A percentile compares a stretch with the other conserved stretches of the same genome.
Conservation (phyloP, 35 echinoderm and acorn worm genomes). For the Strongylocentrotus purpuratus region DNA sequence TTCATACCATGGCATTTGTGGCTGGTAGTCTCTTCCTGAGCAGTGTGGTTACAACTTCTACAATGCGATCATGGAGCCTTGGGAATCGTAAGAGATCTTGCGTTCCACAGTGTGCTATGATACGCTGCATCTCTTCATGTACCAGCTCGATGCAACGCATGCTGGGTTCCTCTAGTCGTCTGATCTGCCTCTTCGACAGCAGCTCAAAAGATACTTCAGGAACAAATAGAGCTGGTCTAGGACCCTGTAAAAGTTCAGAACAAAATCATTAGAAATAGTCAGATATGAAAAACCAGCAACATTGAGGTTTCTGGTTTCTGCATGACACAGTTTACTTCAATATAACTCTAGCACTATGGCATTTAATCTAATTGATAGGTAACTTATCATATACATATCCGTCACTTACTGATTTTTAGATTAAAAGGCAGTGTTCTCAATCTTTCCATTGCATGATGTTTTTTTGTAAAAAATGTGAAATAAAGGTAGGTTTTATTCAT, state of each 20-base stretch:
- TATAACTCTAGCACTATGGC: no score
- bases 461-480: no score
- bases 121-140: slow-evolving; percentile 98
- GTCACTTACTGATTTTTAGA: no score
- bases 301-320: neutral
- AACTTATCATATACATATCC: no score
- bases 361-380: no score
- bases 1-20: slow-evolving; percentile 94
- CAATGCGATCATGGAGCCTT: slow-evolving; percentile 84
- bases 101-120: slow-evolving; percentile 94
- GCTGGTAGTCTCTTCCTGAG: slow-evolving; percentile 76
- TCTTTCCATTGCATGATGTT: no score
- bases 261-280: no score
- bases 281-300: no score
- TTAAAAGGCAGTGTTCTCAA: no score
- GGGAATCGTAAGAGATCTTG: slow-evolving; percentile 94
- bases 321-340: neutral
- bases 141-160: slow-evolving; percentile 94
- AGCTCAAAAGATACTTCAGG: slow-evolving; percentile 99
- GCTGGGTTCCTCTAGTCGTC: slow-evolving; percentile 92
- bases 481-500: no score
- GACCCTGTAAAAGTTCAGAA: slow-evolving; percentile 68
- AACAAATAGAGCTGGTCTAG: slow-evolving; percentile 96
- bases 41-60: slow-evolving; percentile 85
- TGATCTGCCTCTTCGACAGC: slow-evolving; percentile 91